A percentile compares a stretch with the other conserved stretches of the same genome.
Evolutionary conservation across 2,113 vertebrate species (phyloP).

Genomic region (Castor canadensis): DNA sequence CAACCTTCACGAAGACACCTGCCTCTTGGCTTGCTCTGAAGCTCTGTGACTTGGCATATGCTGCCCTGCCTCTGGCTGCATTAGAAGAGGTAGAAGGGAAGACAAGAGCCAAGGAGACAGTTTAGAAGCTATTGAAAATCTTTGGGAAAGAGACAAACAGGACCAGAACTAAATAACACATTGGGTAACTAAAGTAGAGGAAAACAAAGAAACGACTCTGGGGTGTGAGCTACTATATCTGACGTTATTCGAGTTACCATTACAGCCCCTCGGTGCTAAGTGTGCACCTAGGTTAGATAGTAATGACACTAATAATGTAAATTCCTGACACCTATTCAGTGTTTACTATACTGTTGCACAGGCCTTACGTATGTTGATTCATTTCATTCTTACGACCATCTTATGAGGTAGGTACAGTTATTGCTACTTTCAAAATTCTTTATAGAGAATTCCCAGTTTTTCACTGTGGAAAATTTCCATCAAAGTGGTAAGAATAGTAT

Average conservation of each 20-base stretch:
- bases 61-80: neutral
- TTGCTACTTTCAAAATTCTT: neutral
- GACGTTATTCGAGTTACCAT: neutral
- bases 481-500: neutral
- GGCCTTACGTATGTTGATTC: neutral
- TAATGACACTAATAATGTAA: neutral
- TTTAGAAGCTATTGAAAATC: neutral
- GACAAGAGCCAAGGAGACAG: neutral
- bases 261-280: neutral
- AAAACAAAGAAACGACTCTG: neutral
- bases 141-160: neutral
- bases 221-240: neutral
- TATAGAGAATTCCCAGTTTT: neutral
- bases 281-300: neutral
- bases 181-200: neutral
- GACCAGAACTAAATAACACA: neutral
- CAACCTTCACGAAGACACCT: neutral
- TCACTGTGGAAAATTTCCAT: neutral
- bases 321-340: neutral
- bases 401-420: neutral
- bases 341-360: neutral
- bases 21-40: neutral
- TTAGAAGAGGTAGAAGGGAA: neutral
- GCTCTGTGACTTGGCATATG: neutral
- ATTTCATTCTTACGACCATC: neutral